Conservation (phyloP, 2,797 vertebrate species). For the Urocyon cinereoargenteus region DNA sequence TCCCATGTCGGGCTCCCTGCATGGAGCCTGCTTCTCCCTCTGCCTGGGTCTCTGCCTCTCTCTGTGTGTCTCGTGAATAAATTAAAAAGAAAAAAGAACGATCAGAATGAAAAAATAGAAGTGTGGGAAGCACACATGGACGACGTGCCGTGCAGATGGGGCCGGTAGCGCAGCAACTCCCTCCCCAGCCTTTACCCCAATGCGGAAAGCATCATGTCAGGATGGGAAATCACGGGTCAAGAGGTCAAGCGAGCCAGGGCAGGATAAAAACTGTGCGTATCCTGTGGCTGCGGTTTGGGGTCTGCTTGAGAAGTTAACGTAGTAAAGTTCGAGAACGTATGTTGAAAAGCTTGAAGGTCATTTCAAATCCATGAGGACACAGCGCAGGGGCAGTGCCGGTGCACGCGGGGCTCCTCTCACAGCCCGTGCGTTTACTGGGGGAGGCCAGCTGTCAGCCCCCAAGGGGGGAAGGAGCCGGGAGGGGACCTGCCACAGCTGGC, state of each 20-base stretch:
- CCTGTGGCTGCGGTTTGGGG: not conserved
- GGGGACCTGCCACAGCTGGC: not conserved
- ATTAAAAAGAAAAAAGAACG: not conserved
- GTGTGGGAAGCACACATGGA: not conserved
- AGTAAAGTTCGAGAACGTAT: not conserved
- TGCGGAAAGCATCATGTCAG: not conserved
- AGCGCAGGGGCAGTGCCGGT: accelerated
- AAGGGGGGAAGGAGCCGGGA: not conserved
- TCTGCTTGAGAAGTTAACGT: not conserved
- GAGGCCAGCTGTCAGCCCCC: accelerated
- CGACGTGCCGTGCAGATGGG: accelerated
- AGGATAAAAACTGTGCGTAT: accelerated
- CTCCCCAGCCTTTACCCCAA: too few species aligned
- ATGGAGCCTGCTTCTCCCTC: too few species aligned
- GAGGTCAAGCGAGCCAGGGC: accelerated
- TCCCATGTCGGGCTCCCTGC: too few species aligned
- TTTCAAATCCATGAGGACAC: not conserved
- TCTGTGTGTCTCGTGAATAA: too few species aligned
- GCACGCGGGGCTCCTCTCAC: not conserved
- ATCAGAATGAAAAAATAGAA: accelerated
- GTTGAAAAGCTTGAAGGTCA: not conserved
- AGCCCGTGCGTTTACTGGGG: accelerated
- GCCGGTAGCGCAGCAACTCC: accelerated
- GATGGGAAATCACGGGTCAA: not conserved
- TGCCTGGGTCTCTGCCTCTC: too few species aligned